A percentile compares a stretch with the other conserved stretches of the same genome.
Evolutionary conservation across 2,797 vertebrate genomes (phyloP).

Genomic region (Falco rusticolus): DNA sequence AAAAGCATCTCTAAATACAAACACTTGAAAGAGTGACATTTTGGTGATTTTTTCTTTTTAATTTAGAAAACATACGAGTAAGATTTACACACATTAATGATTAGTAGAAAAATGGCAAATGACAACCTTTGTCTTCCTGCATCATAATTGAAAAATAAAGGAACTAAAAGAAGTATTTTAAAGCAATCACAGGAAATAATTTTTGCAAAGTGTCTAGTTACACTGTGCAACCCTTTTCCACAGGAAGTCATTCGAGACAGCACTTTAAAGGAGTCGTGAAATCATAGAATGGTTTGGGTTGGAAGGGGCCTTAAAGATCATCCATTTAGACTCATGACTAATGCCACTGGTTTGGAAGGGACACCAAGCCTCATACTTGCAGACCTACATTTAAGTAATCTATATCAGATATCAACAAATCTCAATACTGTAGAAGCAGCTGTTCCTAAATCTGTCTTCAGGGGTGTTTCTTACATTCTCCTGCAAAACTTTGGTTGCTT

Average conservation of each 20-base stretch:
- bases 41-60: not conserved
- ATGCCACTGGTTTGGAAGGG: not conserved
- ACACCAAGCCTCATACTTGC: not conserved
- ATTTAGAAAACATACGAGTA: not conserved
- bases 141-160: not conserved
- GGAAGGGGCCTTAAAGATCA: no score
- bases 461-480: not conserved
- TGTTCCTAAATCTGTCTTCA: not conserved
- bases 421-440: not conserved
- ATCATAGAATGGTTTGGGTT: not conserved
- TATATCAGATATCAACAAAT: not conserved
- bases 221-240: not conserved
- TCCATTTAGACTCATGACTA: not conserved
- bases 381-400: not conserved
- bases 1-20: not conserved
- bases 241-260: conserved; percentile 4
- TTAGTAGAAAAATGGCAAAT: not conserved
- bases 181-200: conserved; percentile 20
- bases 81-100: not conserved
- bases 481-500: not conserved
- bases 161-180: not conserved
- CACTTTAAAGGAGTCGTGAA: not conserved
- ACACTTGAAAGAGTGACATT: not conserved
- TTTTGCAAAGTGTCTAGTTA: not conserved
- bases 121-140: not conserved